Base-by-base conservation (phyloP, 2,113 vertebrate genomes). In the Notarius quadriscutis region DNA sequence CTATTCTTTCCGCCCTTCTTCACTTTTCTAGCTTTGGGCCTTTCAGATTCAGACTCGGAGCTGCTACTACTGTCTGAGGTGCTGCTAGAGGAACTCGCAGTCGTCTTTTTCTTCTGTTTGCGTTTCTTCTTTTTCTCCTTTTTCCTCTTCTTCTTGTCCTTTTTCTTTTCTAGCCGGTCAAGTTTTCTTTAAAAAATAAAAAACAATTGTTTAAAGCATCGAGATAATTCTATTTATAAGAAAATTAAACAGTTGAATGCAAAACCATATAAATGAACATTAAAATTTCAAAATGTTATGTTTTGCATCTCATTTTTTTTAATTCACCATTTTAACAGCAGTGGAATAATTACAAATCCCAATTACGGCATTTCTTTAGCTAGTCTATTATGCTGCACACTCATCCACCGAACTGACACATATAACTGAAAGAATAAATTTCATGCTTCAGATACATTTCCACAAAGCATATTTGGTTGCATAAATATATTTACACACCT, bases 81-180 rank as follows among this genome's bases (percentile, higher is more conserved):
- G 87, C 94, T 95, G 71, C 93, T 94, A 0, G 92, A 93, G 78
- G 93, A 94, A 84, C 93, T 95, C 67, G 91, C 86, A 4, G 93
- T 93, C 17, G 92, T 95, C 34, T 84, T 93, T 62, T 94, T 96
- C 89, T 91, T 96, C 92, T 97, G 97, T 94, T 96, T 98, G 89
- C 89, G 94, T 94, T 95, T 97, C 90, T 94, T 96, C 87, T 97
- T 98, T 75, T 96, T 96, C 91, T 96, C 96, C 85, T 91, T 95
- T 25, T 94, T 94, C 81, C 91, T 91, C 74, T 91, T 88, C 91
- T 95, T 96, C 91, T 94, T 96, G 89, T 95, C 95, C 91, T 97
- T 97, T 88, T 97, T 95, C 93, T 99, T 98, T 87, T 99, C 98
- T 53, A 99, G 95, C 75, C 96, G 97, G 92, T 99, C 98, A 34